Percentiles rank a stretch among this genome's conserved stretches.
phyloP scores from a whole-genome alignment of 1,140 invertebrate species.

The Micrasema minimum region DNA sequence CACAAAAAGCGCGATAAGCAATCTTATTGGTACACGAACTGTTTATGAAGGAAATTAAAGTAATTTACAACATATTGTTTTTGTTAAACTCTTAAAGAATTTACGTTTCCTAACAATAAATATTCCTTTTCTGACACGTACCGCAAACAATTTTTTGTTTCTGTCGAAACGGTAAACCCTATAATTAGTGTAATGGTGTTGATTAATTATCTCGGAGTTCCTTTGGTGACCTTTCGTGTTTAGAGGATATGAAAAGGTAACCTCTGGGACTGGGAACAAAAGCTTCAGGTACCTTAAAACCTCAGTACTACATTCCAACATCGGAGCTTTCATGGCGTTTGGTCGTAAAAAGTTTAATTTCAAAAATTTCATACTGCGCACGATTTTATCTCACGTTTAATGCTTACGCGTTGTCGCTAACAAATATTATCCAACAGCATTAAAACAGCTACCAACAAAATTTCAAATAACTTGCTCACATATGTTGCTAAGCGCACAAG shows the following conservation, averaged over 20 bases:
- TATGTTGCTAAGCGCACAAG: too few species aligned
- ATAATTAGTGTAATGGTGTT: conserved; percentile 52
- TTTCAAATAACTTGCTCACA: too few species aligned
- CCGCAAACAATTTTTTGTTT: conserved; percentile 37
- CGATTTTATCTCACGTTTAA: conserved; percentile 24
- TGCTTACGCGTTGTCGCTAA: conserved; percentile 26
- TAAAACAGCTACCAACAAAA: not conserved
- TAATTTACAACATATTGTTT: conserved; percentile 14
- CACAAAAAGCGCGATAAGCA: too few species aligned
- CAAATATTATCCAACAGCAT: conserved; percentile 14
- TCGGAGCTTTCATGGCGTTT: conserved; percentile 42
- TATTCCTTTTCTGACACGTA: conserved; percentile 6
- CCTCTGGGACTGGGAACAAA: conserved; percentile 31
- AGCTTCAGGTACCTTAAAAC: conserved; percentile 3
- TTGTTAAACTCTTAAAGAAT: not conserved
- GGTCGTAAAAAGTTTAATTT: conserved; percentile 44
- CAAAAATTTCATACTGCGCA: conserved; percentile 2
- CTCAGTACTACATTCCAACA: not conserved
- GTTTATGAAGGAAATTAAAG: not conserved
- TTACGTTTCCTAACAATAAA: conserved; percentile 16
- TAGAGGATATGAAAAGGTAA: conserved; percentile 22
- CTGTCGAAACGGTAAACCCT: conserved; percentile 48
- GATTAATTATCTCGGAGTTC: conserved; percentile 51
- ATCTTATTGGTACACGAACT: too few species aligned
- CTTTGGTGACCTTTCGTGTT: conserved; percentile 48